Base-by-base conservation (phyloP, 2,888 invertebrate species). In the Scaptomyza parva region DNA sequence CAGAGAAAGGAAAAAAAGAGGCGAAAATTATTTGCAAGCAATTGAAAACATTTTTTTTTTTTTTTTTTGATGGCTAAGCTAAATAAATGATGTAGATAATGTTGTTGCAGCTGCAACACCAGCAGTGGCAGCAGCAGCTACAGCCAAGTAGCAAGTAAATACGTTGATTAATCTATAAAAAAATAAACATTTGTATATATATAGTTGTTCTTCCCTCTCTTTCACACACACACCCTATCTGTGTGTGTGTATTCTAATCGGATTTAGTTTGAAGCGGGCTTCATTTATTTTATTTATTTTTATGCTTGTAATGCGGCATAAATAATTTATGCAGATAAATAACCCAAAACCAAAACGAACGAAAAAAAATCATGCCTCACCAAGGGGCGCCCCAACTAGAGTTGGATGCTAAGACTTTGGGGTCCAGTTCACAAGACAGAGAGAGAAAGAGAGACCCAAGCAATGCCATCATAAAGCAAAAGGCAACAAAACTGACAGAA, bases 241-340 rank as follows among this genome's bases (percentile, higher is more conserved):
- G 14, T 35, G n/a, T 66, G 62, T 80, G 14, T 67, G 60, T 80
- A 76, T 86, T 88, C 84, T 85, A 85, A 85, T 85, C 84, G 85
- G 84, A 88, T 85, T 85, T 85, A 88, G 84, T 88, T 37, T 78
- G 74, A 66, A 55, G 63, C 43, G 65, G 67, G 78, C 88, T 78
- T 80, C 88, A 88, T 88, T 85, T 85, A 85, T 86, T 85, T 85
- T 85, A 85, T 88, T 88, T 85, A 85, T 85, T 88, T 85, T 85
- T 85, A 86, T 86, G 88, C 87, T 84, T 78, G 78, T 90, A 90
- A 89, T 89, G 88, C 90, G 84, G 89, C 89, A 86, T 83, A 89
- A 90, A 89, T 89, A 90, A 89, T 84, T 84, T 88, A 84, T 84
- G 88, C 88, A 88, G 86, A 84, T 84, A 84, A 88, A 84, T 84